Base-by-base conservation (phyloP, 2,888 invertebrate species). In the Brassicogethes aeneus region DNA sequence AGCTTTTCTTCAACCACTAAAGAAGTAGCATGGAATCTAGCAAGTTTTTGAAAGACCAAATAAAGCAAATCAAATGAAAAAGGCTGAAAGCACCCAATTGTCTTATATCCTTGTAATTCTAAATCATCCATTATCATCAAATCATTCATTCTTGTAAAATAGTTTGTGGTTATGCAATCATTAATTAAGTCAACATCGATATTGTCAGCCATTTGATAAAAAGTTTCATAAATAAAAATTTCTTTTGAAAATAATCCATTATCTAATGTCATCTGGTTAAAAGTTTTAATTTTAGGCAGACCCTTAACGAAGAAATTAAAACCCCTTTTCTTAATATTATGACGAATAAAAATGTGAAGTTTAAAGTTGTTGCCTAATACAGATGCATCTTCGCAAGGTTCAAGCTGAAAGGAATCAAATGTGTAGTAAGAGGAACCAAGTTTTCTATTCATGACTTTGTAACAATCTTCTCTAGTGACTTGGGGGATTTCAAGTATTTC, bases 301-400 rank as follows among this genome's bases (percentile, higher is more conserved):
- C 72, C 69, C 59, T 82, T 82, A 0, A 78, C 64, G 53, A 82
- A 82, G 44, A 77, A 74, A 14, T 56, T 57, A 1, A 66, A 40
- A n/a, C 41, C 49, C 3, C 23, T 23, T 10, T 23, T 23, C 23
- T 23, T 23, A 7, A 23, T 10, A 23, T 23, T 23, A 10, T 23
- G 23, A 10, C 10, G 23, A 7, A 23, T 23, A 23, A 23, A 23
- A 23, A 23, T 23, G 10, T 7, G 5, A 10, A 23, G 23, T 10
- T 23, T 23, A n/a, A n/a, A n/a, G n/a, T n/a, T n/a, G n/a, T n/a
- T n/a, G n/a, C n/a, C n/a, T n/a, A n/a, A n/a, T n/a, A n/a, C n/a
- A n/a, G n/a, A n/a, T n/a, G 23, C 23, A 23, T 10, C 23, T 5
- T 5, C 5, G 23, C 10, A 23, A 23, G 23, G 23, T 7, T 7